Base-by-base conservation (phyloP, 2,113 vertebrate genomes). In the Scomber colias region DNA sequence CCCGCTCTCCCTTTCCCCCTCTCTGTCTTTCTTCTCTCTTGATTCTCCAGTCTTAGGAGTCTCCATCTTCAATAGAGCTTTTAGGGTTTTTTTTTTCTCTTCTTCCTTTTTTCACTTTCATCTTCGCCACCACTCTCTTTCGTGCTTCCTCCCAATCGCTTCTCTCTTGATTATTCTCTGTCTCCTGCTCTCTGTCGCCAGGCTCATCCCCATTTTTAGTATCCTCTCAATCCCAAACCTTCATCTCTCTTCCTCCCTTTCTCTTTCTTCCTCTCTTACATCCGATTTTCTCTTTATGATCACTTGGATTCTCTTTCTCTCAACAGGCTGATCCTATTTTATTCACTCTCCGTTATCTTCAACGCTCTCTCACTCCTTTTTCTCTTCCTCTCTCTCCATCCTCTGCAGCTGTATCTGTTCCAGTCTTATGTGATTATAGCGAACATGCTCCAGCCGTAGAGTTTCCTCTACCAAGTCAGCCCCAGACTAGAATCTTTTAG, bases 391-490 rank as follows among this genome's bases (percentile, higher is more conserved):
- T 57, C 69, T 5, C 45, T 30, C 51, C 5, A 62, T 77, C 75
- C 65, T 75, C 76, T 85, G 78, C 80, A 75, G 84, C 79, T 75
- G 75, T 82, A 48, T 87, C 78, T 86, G 77, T 90, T 85, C 79
- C 88, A 84, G 84, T 49, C 30, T 92, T 77, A 83, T 87, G 82
- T 82, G 87, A 87, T 88, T 88, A 90, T 82, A 67, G 74, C 64
- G 61, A 87, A 83, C 82, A 85, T 77, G 83, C 75, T 86, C 65
- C 75, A 81, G 70, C 59, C 76, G 79, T 16, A 3, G 67, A 74
- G 59, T 67, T 90, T 67, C 84, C 67, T 87, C 57, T 55, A 14
- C 57, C 12, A 51, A 79, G 59, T 81, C 71, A 78, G 54, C 51
- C 50, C 30, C 45, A 15, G 74, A 49, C 6, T 35, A 54, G 64